A percentile compares a stretch with the other conserved stretches of the same genome.
Evolutionary conservation across 2,888 invertebrate genomes (phyloP).

Genomic region (Rhingia rostrata): DNA sequence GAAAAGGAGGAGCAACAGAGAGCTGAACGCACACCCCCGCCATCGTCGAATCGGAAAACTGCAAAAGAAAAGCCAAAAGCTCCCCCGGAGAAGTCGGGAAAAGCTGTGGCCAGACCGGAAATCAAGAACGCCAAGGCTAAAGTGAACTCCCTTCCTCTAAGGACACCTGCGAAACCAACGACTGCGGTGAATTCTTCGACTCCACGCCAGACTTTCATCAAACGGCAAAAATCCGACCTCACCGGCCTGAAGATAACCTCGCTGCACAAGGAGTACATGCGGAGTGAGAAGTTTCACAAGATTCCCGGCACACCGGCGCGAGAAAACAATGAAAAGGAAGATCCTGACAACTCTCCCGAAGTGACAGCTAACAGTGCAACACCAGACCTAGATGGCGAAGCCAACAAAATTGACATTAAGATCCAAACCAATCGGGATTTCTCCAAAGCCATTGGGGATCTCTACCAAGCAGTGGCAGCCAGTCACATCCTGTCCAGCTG

Average conservation of each 20-base stretch:
- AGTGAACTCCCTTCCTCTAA: constrained; percentile 79
- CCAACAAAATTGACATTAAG: constrained; percentile 82
- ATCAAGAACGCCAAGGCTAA: constrained; percentile 82
- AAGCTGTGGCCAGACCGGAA: constrained; percentile 78
- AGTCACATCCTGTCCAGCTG: constrained; percentile 79
- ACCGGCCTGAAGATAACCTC: constrained; percentile 85
- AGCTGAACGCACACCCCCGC: constrained; percentile 19
- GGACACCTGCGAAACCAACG: constrained; percentile 45
- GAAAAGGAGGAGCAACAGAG: constrained; percentile 80
- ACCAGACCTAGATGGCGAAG: constrained; percentile 69
- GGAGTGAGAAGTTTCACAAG: constrained; percentile 81
- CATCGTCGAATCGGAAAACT: constrained; percentile 16
- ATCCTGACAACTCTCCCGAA: constrained; percentile 34
- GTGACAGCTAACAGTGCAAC: constrained; percentile 31
- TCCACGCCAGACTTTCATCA: constrained; percentile 79
- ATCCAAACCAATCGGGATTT: constrained; percentile 83
- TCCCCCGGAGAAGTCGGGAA: constrained; percentile 69
- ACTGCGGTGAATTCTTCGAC: constrained; percentile 41
- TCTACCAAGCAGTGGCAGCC: constrained; percentile 79
- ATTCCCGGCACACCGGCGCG: constrained; percentile 71
- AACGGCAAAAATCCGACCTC: constrained; percentile 86
- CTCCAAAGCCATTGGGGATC: constrained; percentile 82
- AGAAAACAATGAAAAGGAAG: constrained; percentile 43
- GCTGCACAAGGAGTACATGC: constrained; percentile 82
- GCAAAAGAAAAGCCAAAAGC: constrained; percentile 65